These are phyloP conservation scores for Microlaimidae sp. DNA, from an alignment of 2,888 invertebrate species.

Conservation along the genomic window DNA sequence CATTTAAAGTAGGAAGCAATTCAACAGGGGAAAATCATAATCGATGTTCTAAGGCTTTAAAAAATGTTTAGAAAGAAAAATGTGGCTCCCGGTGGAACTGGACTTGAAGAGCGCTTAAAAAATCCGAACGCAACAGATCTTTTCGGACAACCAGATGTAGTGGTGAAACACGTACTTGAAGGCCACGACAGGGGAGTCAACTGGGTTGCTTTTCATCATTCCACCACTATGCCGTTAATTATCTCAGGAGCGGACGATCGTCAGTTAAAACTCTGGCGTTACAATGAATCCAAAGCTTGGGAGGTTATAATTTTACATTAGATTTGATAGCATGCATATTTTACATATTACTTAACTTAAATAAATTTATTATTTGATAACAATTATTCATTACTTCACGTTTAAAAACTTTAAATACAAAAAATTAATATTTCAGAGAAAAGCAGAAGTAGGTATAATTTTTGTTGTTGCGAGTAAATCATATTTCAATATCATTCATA, in stretches of 20 bases:
- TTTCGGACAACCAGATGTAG: constrained; percentile 52
- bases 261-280: constrained; percentile 81
- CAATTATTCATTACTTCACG: no score
- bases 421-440: not conserved
- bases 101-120: constrained; percentile 57
- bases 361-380: no score
- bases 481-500: not conserved
- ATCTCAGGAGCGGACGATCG: constrained; percentile 97
- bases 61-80: constrained; percentile 79
- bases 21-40: no score
- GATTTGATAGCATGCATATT: no score
- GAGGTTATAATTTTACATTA: no score
- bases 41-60: no score
- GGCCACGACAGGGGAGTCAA: constrained; percentile 89
- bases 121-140: constrained; percentile 63
- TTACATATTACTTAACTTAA: no score
- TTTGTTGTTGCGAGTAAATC: not conserved
- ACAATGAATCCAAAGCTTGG: constrained; percentile 58
- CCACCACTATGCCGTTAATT: constrained; percentile 74
- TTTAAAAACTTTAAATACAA: no score
- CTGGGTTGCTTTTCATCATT: constrained; percentile 93
- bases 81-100: constrained; percentile 84
- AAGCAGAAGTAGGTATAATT: not conserved
- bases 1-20: no score
- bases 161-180: constrained; percentile 42